Base-by-base conservation (phyloP, 1,140 invertebrate species). In the Drosophila neocordata region DNA sequence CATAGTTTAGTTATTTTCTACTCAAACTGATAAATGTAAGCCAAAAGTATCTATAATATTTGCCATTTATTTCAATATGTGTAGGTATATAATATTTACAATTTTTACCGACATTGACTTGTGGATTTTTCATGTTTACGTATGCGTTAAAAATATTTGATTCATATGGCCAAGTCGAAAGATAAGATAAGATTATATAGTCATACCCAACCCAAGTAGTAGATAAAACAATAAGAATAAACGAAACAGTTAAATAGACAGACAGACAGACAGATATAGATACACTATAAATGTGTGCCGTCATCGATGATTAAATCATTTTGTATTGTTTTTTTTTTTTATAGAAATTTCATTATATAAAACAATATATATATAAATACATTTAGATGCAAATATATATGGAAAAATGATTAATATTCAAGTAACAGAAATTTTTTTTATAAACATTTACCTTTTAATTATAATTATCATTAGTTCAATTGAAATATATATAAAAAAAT, bases 281-380 rank as follows among this genome's bases (percentile, higher is more conserved):
- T 74, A 79, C 55, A 69, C 56, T 48, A 51, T 59, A 71, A 53
- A 13, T 72, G 67, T 65, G 80, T 83, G 76, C 41, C 76, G 80
- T 84, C 80, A 84, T 73, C 80, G 80, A 73, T 80, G 80, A 84
- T 84, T 84, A 69, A 79, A 79, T 84, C 71, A 68, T 58, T 70
- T 65, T 64, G 63, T 41, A 60, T 71, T 58, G 48, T 44, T 62
- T 66, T 55, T 22, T 41, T 48, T 41, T 38, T 65, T 52, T n/a
- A n/a, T n/a, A n/a, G 41, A 35, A 51, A 22, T 52, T 56, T 48
- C 41, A 48, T 18, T 48, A 48, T 11, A 44, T 7, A 6, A 1
- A 44, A 31, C n/a, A 1, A 31, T 31, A 31, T 31, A 31, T 31
- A 24, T 24, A 41, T 4, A 18, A 2, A 44, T 11, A 9, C 41